Conservation (phyloP, 2,888 invertebrate species). For the Orthonevra nobilis region DNA sequence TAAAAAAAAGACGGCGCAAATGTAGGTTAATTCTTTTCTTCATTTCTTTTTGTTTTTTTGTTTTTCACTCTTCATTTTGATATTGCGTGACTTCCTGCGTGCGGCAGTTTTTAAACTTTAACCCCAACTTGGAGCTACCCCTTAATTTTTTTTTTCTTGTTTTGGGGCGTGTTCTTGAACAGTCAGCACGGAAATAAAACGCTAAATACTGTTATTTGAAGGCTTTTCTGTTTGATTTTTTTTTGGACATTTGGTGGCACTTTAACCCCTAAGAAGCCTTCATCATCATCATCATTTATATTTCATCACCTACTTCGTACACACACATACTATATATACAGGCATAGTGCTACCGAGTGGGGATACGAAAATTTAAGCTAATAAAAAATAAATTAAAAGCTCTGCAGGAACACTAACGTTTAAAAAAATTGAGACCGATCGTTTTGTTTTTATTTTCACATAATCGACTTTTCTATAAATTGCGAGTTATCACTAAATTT, state of each 20-base stretch:
- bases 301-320: slow-evolving; percentile 30
- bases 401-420: slow-evolving; percentile 9
- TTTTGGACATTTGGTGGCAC: neutral
- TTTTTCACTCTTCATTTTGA: neutral
- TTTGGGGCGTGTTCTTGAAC: neutral
- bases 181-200: slow-evolving; percentile 33
- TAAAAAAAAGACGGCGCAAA: no score
- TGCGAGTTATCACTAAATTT: no score
- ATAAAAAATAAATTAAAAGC: slow-evolving; percentile 26
- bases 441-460: slow-evolving; percentile 1
- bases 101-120: slow-evolving; percentile 11
- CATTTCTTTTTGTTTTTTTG: no score
- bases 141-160: no score
- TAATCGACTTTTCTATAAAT: slow-evolving; percentile 27
- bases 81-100: slow-evolving; percentile 20
- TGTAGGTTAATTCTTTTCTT: slow-evolving; percentile 9
- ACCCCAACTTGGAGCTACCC: slow-evolving; percentile 5
- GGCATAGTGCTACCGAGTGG: no score
- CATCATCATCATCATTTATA: slow-evolving; percentile 21
- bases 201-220: slow-evolving; percentile 34
- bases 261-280: neutral
- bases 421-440: no score
- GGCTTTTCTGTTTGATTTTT: neutral
- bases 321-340: slow-evolving; percentile 8
- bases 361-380: neutral